Evolutionary conservation across 2,888 invertebrate genomes (phyloP).

Genomic region (Gasteruption jaculator): DNA sequence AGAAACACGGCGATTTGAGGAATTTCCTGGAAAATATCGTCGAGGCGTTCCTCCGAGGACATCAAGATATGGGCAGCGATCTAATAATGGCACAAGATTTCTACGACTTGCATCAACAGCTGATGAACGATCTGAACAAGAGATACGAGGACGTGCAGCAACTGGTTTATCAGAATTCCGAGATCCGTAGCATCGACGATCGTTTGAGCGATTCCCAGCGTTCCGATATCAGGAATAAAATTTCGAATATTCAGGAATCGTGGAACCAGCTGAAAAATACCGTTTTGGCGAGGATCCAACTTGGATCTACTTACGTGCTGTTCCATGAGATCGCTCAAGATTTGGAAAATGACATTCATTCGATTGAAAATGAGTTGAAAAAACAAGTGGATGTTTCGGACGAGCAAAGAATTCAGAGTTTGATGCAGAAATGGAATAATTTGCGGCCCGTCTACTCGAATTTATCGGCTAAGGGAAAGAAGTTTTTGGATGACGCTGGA

Average conservation of each 20-base stretch:
- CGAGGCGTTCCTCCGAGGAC: conserved; percentile 68
- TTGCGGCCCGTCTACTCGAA: conserved; percentile 63
- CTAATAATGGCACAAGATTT: conserved; percentile 67
- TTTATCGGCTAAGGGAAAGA: conserved; percentile 63
- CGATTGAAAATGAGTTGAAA: conserved; percentile 60
- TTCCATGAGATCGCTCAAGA: conserved; percentile 69
- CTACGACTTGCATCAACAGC: conserved; percentile 66
- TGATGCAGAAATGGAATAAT: conserved; percentile 65
- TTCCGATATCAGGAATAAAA: conserved; percentile 61
- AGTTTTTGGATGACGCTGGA: conserved; percentile 61
- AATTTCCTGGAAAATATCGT: conserved; percentile 73
- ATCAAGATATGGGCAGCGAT: conserved; percentile 71
- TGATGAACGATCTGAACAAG: conserved; percentile 68
- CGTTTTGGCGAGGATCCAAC: conserved; percentile 62
- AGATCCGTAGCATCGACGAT: conserved; percentile 53
- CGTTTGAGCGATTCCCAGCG: conserved; percentile 63
- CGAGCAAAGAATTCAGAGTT: conserved; percentile 53
- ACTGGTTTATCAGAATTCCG: conserved; percentile 56
- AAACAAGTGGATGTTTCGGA: conserved; percentile 54
- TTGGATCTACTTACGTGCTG: conserved; percentile 65
- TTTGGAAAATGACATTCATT: conserved; percentile 63
- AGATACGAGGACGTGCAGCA: conserved; percentile 60
- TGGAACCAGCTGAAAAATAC: conserved; percentile 63
- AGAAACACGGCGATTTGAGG: conserved; percentile 65
- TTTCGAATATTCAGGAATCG: conserved; percentile 60